Evolutionary conservation across 2,797 vertebrate genomes (phyloP), one percentile per base, ranked within the genome.

Genomic region (Microhierax caerulescens): DNA sequence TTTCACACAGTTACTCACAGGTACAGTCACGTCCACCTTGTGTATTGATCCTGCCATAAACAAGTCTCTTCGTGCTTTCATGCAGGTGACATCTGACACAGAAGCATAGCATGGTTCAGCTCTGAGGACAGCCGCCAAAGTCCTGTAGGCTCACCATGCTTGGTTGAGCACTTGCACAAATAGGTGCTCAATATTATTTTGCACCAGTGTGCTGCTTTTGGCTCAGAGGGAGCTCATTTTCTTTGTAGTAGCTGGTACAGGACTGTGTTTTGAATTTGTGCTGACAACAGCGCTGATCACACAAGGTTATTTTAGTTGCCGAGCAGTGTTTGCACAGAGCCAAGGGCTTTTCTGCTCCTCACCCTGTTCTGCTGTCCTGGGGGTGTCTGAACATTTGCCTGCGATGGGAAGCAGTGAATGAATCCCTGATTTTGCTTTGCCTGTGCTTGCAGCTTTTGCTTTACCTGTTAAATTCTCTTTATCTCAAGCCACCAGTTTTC

Each of bases 121-220:
- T n/a, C 28, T 10, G 0, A 37, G 53, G 45, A 34, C 13, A 50
- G 20, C 19, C 45, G 48, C 68, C 64, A 15, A 5, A 19, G 41
- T 1, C 59, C 9, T 1, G 4, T 0, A 28, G 56, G 36, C 30
- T 67, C 30, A 3, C 12, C 0, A 0, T 5, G 51, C 25, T 32
- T 13, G 12, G 34, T 0, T 2, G 4, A 15, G 18, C 1, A 8
- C 25, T 10, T 2, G 9, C 45, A 51, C 57, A 13, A 10, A 20
- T 0, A 30, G 47, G 13, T 28, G 11, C 11, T 28, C 0, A 0
- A 7, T 15, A 6, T 32, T 34, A 7, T 50, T 54, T 45, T 78
- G 14, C 12, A n/a, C 14, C 25, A 9, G 9, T 11, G 37, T 12
- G 0, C 3, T 30, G 60, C 19, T 12, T 13, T 30, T 43, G 79